These are phyloP conservation scores for Gobio occitaniae DNA, from an alignment of 2,797 vertebrate genomes.

Conservation along the genomic window DNA sequence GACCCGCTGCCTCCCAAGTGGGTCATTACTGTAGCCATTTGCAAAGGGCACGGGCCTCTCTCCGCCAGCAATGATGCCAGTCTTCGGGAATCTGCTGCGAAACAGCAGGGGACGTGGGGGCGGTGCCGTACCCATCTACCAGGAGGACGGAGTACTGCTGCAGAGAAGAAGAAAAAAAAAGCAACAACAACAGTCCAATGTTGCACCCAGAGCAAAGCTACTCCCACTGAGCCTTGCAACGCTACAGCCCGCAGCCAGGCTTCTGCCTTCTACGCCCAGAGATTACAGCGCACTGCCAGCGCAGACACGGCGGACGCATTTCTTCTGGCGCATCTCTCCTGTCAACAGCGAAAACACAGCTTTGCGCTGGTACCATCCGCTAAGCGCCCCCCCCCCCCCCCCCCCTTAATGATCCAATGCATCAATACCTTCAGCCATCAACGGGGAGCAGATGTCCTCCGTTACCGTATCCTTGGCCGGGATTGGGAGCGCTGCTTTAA, in stretches of 20 bases:
- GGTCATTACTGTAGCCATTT: conserved; percentile 93
- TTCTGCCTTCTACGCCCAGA: conserved; percentile 43
- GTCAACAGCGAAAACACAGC: conserved; percentile 43
- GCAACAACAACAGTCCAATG: conserved; percentile 52
- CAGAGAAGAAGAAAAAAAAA: conserved; percentile 61
- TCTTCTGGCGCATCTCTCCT: conserved; percentile 49
- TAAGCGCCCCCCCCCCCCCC: conserved; percentile 35
- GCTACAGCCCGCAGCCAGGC: conserved; percentile 52
- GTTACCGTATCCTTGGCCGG: conserved; percentile 85
- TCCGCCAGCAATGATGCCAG: conserved; percentile 85
- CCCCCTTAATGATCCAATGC: conserved; percentile 86
- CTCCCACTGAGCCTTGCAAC: conserved; percentile 55
- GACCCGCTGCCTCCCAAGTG: conserved; percentile 90
- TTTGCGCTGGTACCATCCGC: conserved; percentile 29
- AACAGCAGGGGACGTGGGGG: conserved; percentile 84
- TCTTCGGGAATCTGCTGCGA: conserved; percentile 88
- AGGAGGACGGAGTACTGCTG: conserved; percentile 57
- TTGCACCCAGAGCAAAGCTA: conserved; percentile 54
- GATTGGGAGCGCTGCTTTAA: conserved; percentile 83
- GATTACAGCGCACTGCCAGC: conserved; percentile 62
- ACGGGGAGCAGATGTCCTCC: conserved; percentile 89
- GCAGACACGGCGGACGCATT: conserved; percentile 67
- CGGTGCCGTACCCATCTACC: conserved; percentile 44
- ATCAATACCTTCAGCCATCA: conserved; percentile 86
- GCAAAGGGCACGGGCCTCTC: conserved; percentile 88